These are phyloP conservation scores for Nannospalax galili DNA, from an alignment of 2,113 vertebrate species.

Conservation along the genomic window DNA sequence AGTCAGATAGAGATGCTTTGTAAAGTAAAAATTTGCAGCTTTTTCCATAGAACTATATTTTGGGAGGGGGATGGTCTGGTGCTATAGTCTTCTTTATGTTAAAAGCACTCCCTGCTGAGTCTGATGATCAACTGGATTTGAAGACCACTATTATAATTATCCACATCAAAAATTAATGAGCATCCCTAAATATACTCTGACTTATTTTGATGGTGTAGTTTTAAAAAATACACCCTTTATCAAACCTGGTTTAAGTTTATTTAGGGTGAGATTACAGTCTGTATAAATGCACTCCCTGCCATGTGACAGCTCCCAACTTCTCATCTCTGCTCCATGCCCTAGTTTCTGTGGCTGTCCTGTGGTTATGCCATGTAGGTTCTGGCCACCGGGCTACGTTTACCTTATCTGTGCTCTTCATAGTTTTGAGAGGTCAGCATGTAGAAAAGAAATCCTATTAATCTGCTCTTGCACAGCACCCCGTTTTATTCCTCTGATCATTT, in stretches of 20 bases:
- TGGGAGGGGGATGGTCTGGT: not conserved
- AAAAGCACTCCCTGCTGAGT: not conserved
- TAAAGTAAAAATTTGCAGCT: not conserved
- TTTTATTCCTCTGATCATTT: constrained; percentile 66
- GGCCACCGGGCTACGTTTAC: not conserved
- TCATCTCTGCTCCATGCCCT: rapidly evolving
- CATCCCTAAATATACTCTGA: not conserved
- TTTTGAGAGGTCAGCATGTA: constrained; percentile 57
- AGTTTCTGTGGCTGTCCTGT: not conserved
- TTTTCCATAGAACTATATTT: not conserved
- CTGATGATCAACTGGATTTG: not conserved
- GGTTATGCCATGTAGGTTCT: not conserved
- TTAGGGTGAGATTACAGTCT: not conserved
- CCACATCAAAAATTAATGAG: not conserved
- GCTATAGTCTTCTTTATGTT: not conserved
- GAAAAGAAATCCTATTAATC: constrained; percentile 62
- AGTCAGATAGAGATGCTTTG: not conserved
- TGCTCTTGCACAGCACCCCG: constrained; percentile 27
- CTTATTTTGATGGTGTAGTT: not conserved
- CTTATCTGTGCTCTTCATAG: constrained; percentile 50
- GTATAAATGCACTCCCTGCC: not conserved
- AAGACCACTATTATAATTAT: not conserved
- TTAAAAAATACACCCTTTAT: not conserved
- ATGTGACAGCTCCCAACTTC: not conserved
- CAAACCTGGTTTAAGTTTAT: not conserved